phyloP scores from a whole-genome alignment of 2,113 vertebrate genomes.

The Peromyscus californicus region DNA sequence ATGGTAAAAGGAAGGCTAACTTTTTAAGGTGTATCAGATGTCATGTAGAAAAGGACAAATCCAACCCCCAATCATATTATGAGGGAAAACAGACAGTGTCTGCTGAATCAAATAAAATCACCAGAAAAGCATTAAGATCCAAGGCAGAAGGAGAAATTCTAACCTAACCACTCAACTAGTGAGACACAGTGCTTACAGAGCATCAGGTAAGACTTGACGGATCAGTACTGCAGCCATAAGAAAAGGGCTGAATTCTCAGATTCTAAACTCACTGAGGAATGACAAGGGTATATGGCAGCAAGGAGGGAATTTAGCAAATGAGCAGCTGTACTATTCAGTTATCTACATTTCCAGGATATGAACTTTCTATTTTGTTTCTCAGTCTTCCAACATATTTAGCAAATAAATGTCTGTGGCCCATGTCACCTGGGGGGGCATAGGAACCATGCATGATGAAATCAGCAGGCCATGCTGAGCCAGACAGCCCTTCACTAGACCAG shows the following conservation, averaged over 20 bases:
- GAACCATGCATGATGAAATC: background rate
- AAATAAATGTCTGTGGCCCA: background rate
- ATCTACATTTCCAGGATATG: background rate
- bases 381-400: background rate
- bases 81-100: background rate
- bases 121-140: background rate
- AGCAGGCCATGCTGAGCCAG: background rate
- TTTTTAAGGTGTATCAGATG: background rate
- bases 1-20: too few species aligned
- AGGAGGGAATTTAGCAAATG: background rate
- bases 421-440: background rate
- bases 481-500: background rate
- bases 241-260: background rate
- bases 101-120: background rate
- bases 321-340: background rate
- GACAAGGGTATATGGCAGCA: background rate
- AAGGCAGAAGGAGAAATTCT: background rate
- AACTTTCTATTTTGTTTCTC: background rate
- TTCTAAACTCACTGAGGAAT: background rate
- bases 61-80: too few species aligned
- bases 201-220: too few species aligned
- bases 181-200: background rate
- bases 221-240: too few species aligned
- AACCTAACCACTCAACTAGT: background rate
- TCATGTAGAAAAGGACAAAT: background rate